Evolutionary conservation across 2,113 vertebrate genomes (phyloP).

Genomic region (Corythaeola cristata): DNA sequence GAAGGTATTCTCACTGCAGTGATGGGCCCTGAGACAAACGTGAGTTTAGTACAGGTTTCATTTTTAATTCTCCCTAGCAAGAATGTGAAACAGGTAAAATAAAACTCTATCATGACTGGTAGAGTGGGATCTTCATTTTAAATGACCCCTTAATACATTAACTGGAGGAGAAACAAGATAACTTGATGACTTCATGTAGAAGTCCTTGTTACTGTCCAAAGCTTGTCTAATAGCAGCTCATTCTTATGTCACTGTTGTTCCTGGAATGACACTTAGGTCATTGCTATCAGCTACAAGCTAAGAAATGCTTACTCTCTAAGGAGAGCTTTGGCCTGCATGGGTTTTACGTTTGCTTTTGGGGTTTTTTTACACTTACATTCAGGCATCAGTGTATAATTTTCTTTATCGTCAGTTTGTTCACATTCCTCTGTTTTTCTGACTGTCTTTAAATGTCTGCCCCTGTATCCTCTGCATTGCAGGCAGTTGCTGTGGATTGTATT

Average conservation of each 20-base stretch:
- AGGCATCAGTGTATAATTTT: not conserved
- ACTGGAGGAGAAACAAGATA: not conserved
- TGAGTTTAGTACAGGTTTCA: not conserved
- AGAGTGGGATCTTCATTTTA: not conserved
- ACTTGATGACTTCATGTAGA: not conserved
- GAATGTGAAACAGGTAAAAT: not conserved
- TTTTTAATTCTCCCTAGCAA: slow-evolving; percentile 13
- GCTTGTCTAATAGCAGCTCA: not conserved
- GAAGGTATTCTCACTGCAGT: not conserved
- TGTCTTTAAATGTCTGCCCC: not conserved
- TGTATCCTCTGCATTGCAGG: slow-evolving; percentile 37
- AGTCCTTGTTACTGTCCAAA: not conserved
- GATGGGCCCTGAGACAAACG: not conserved
- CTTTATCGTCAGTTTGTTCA: not conserved
- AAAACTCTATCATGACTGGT: not conserved
- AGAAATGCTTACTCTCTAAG: not conserved
- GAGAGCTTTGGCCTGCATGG: not conserved
- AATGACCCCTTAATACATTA: not conserved
- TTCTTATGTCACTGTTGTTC: not conserved
- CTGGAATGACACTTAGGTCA: not conserved
- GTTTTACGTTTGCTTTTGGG: not conserved
- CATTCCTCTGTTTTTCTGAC: not conserved
- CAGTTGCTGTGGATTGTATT: not conserved
- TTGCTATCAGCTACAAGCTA: not conserved
- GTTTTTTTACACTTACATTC: not conserved